Evolutionary conservation across 2,888 invertebrate genomes (phyloP).

Genomic region (Eupeodes luniger): DNA sequence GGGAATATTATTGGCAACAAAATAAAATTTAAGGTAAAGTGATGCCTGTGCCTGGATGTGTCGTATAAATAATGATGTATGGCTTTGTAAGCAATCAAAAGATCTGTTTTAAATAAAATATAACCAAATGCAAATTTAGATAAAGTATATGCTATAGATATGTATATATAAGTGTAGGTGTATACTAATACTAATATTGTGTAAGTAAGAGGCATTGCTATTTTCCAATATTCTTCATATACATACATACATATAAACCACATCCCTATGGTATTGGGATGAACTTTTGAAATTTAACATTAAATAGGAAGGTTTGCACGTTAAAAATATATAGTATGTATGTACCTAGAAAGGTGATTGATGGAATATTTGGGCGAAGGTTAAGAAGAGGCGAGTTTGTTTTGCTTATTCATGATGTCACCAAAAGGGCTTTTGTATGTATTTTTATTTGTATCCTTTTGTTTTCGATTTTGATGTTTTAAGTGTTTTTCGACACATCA

Average conservation of each 20-base stretch:
- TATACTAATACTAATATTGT: too few relatives aligned
- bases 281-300: conserved; percentile 27
- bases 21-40: conserved; percentile 29
- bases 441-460: neutral
- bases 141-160: neutral
- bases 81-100: conserved; percentile 16
- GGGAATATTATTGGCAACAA: conserved; percentile 49
- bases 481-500: conserved; percentile 5
- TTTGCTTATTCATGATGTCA: conserved; percentile 33
- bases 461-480: neutral
- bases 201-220: neutral
- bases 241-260: neutral
- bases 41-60: conserved; percentile 11
- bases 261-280: neutral
- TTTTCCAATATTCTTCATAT: too few relatives aligned
- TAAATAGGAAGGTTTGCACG: conserved; percentile 15
- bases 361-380: conserved; percentile 22
- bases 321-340: neutral
- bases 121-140: conserved; percentile 9
- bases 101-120: conserved; percentile 5
- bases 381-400: conserved; percentile 16
- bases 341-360: conserved; percentile 7
- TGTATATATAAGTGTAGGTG: too few relatives aligned
- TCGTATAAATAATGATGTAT: conserved; percentile 26
- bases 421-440: neutral